Base-by-base conservation (phyloP, 2,888 invertebrate species). In the Lycaena phlaeas region DNA sequence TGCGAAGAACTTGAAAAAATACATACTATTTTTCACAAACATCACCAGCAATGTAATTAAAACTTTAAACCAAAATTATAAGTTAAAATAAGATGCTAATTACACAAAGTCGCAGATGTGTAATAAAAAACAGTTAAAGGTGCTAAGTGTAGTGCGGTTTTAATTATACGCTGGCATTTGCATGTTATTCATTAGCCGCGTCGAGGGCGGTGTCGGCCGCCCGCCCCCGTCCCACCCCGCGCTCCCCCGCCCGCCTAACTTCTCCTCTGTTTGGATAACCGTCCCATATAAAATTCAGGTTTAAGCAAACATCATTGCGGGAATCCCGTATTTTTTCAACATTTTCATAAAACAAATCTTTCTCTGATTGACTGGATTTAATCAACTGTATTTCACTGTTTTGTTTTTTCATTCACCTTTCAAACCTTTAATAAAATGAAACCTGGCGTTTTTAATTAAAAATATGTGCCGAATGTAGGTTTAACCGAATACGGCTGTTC, bases 101-200 rank as follows among this genome's bases (percentile, higher is more conserved):
- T 34, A 34, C 34, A 18, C 34, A 18, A 34, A 31, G 31, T 40
- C 40, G 31, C 26, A 26, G 40, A 40, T 31, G 40, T 31, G 15
- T 40, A 40, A 40, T 40, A 40, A 45, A 42, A 42, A 42, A 37
- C 42, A 40, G 45, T 45, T 38, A 40, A 45, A 26, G 40, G 40
- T 40, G 31, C 31, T 40, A 43, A 48, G 41, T 43, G 34, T 43
- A 45, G 42, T 41, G 64, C 61, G 69, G 71, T 67, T 76, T 73
- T 75, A 72, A 74, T 77, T 75, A 75, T 65, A 63, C 64, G 54
- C 51, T 57, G 59, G 54, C 63, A 77, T 78, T 78, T 76, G 76
- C 76, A 77, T 77, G 72, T 68, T 75, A 75, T 76, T 77, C 77
- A 77, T 78, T 77, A 74, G 68, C 51, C 49, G 49, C 45, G 48